A percentile compares a stretch with the other conserved stretches of the same genome.
phyloP scores from a whole-genome alignment of 2,888 invertebrate species.

The Galerucella calmariensis region DNA sequence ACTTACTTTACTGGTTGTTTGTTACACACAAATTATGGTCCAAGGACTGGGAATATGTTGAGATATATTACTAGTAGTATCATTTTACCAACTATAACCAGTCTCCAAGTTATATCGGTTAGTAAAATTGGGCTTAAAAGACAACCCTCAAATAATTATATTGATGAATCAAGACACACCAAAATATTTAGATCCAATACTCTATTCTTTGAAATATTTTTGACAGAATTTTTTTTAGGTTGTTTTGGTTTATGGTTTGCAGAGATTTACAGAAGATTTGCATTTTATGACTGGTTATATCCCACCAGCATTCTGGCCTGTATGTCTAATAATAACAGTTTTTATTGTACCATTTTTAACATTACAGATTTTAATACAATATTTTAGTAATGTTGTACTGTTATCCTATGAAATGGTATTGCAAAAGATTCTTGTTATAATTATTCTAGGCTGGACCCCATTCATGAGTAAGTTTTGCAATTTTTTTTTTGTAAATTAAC shows the following conservation, averaged over 20 bases:
- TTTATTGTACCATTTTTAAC: constrained; percentile 32
- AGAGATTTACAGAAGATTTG: constrained; percentile 34
- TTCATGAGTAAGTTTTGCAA: constrained; percentile 29
- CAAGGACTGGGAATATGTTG: constrained; percentile 17
- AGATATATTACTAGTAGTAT: constrained; percentile 22
- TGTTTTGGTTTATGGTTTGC: constrained; percentile 32
- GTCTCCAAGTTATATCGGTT: constrained; percentile 31
- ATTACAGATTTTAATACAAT: constrained; percentile 27
- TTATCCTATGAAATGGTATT: constrained; percentile 23
- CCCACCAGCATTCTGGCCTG: constrained; percentile 28
- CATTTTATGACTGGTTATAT: constrained; percentile 39
- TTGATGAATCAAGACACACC: background rate
- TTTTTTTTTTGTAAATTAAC: no score
- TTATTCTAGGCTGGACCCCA: constrained; percentile 36
- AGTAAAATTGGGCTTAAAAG: background rate
- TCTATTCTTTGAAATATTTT: background rate
- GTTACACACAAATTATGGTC: constrained; percentile 36
- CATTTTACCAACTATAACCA: constrained; percentile 33
- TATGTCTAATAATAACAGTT: constrained; percentile 24
- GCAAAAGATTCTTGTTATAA: constrained; percentile 26
- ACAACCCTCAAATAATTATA: no score
- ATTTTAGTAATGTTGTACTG: constrained; percentile 26
- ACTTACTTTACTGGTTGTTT: constrained; percentile 26
- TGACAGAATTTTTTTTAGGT: background rate
- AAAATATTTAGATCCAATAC: background rate